Evolutionary conservation across 2,888 invertebrate genomes (phyloP).

Genomic region (Platypus cylindrus): DNA sequence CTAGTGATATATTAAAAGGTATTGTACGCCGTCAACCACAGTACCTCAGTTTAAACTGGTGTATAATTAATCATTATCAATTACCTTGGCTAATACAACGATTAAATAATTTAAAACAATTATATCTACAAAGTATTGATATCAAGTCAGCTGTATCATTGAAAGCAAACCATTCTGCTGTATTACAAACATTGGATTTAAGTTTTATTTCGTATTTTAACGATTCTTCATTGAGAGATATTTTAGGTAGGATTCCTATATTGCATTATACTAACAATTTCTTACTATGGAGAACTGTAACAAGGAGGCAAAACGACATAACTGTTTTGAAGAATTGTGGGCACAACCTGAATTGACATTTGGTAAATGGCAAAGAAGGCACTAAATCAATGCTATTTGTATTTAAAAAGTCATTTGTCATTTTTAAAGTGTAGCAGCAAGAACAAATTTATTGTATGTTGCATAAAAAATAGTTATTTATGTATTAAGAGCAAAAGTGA

Average conservation of each 20-base stretch:
- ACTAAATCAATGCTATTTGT: too few relatives aligned
- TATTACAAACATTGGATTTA: slow-evolving; percentile 49
- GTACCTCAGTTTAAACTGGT: slow-evolving; percentile 75
- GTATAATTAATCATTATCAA: slow-evolving; percentile 74
- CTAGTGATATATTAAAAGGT: slow-evolving; percentile 41
- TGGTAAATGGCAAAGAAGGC: too few relatives aligned
- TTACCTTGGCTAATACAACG: slow-evolving; percentile 85
- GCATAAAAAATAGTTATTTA: too few relatives aligned
- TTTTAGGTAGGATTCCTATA: slow-evolving; percentile 46
- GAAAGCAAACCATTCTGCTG: slow-evolving; percentile 51
- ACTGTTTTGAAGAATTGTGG: too few relatives aligned
- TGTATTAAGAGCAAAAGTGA: too few relatives aligned
- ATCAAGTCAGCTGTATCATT: slow-evolving; percentile 66
- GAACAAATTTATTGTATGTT: too few relatives aligned
- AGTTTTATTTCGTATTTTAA: slow-evolving; percentile 78
- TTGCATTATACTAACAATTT: too few relatives aligned
- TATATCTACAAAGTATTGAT: slow-evolving; percentile 66
- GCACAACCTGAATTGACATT: too few relatives aligned
- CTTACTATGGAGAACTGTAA: too few relatives aligned
- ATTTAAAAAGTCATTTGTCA: too few relatives aligned
- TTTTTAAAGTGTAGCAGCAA: too few relatives aligned
- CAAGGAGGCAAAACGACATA: too few relatives aligned
- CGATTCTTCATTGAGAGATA: slow-evolving; percentile 72
- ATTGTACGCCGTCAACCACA: slow-evolving; percentile 83
- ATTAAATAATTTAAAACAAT: slow-evolving; percentile 66